Percentiles rank a stretch among this genome's conserved stretches.
phyloP scores from a whole-genome alignment of 1,140 invertebrate species.

The Armadillidium nasatum region DNA sequence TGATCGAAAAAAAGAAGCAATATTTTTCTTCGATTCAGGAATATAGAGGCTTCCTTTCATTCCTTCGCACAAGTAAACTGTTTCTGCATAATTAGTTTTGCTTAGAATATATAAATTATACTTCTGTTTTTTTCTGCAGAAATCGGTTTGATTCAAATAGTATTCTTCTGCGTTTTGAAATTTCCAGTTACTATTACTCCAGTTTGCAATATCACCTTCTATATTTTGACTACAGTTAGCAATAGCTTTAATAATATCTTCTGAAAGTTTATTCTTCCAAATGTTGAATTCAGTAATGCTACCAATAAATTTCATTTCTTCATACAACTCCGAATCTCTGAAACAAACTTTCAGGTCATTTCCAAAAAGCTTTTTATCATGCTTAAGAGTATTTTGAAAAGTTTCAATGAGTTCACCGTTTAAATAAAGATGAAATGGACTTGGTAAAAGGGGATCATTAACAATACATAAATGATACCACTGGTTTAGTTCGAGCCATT shows the following conservation, averaged over 20 bases:
- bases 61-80: slow-evolving; percentile 26
- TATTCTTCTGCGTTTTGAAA: slow-evolving; percentile 4
- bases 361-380: background rate
- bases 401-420: background rate
- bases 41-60: slow-evolving; percentile 25
- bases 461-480: slow-evolving; percentile 34
- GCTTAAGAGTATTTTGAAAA: slow-evolving; percentile 14
- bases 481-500: slow-evolving; percentile 25
- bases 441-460: background rate
- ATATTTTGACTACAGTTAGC: slow-evolving; percentile 17
- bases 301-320: slow-evolving; percentile 26
- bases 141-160: background rate
- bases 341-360: slow-evolving; percentile 23
- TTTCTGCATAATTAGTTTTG: slow-evolving; percentile 19
- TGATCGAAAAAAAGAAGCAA: background rate
- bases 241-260: slow-evolving; percentile 10
- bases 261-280: slow-evolving; percentile 25
- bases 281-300: slow-evolving; percentile 37
- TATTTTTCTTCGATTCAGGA: background rate
- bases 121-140: background rate
- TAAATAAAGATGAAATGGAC: no score
- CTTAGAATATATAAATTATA: slow-evolving; percentile 10
- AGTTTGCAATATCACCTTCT: slow-evolving; percentile 25
- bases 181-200: slow-evolving; percentile 23
- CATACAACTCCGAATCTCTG: slow-evolving; percentile 9